Base-by-base conservation (phyloP, 2,797 vertebrate genomes). In the Pogonophryne albipinna region DNA sequence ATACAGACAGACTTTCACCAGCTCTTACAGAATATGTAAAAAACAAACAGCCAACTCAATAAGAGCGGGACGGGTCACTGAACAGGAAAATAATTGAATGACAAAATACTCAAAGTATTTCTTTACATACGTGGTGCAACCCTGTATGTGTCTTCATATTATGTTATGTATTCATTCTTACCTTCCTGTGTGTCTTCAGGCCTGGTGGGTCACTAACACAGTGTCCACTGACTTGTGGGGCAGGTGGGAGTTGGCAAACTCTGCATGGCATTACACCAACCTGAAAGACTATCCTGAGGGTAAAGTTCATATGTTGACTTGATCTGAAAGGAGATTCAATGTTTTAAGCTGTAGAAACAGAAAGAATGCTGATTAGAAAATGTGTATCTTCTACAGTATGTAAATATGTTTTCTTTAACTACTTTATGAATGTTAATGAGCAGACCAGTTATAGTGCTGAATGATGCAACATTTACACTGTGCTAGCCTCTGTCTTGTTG, bases 201-300 rank as follows among this genome's bases (percentile, higher is more conserved):
- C 93, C 46, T 96, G 95, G 95, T 96, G 95, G 95, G 66, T 90
- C 69, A 87, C 86, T 14, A 41, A 82, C 3, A 70, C 20, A 0
- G 12, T 85, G 65, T 90, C 89, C 13, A 94, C 93, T 52, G 95
- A 96, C 70, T 42, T 96, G 74, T 96, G 95, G 95, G 95, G 93
- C 47, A 81, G 42, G 45, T 96, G 95, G 94, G 83, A 82, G 49
- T 56, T 91, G 47, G 16, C 0, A 8, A 51, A 47, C 45, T 23
- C 61, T 41, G 79, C 47, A 19, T 95, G 94, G 94, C 86, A 90
- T 42, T 95, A 95, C 91, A 83, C 57, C 66, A 92, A 90, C 60
- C 88, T 95, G 61, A 84, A 77, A 49, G 2, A 74, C 71, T 80
- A 82, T 71, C 82, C 90, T 42, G 88, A 91, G 46, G 94, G 95